phyloP scores from a whole-genome alignment of 2,888 invertebrate genomes.

The Timandra comae region DNA sequence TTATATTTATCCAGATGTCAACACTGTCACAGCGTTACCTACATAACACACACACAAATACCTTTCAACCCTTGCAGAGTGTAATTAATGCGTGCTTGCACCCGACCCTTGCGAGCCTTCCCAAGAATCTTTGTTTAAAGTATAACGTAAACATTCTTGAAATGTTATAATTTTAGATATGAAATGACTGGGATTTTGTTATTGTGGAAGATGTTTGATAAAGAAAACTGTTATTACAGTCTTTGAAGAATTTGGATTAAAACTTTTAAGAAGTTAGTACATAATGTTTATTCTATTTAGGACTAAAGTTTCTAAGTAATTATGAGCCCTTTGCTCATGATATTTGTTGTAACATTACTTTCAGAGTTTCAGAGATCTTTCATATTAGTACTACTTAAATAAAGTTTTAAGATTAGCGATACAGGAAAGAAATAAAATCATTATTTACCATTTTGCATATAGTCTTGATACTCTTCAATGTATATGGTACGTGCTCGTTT shows the following conservation, averaged over 20 bases:
- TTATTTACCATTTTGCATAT: constrained; percentile 51
- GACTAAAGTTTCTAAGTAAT: background rate
- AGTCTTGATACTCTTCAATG: constrained; percentile 72
- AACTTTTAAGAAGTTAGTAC: too few species aligned
- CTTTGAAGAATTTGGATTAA: background rate
- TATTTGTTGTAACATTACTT: too few species aligned
- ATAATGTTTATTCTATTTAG: background rate
- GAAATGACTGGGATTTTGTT: constrained; percentile 4
- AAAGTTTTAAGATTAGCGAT: too few species aligned
- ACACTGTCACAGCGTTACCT: constrained; percentile 29
- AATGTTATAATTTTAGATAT: constrained; percentile 38
- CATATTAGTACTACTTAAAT: too few species aligned
- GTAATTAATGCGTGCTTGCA: constrained; percentile 73
- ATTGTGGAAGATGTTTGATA: background rate
- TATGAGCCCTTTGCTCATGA: too few species aligned
- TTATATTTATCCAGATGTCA: constrained; percentile 14
- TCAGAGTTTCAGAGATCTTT: too few species aligned
- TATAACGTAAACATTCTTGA: constrained; percentile 56
- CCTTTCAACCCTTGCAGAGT: constrained; percentile 54
- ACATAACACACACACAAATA: constrained; percentile 36
- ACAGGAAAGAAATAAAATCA: too few species aligned
- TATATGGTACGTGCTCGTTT: constrained; percentile 81
- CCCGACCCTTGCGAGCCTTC: constrained; percentile 53
- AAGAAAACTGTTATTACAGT: background rate
- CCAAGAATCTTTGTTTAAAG: constrained; percentile 53